A percentile compares a stretch with the other conserved stretches of the same genome.
Conservation (phyloP, 2,113 vertebrate genomes). For the Ciconia boyciana region DNA sequence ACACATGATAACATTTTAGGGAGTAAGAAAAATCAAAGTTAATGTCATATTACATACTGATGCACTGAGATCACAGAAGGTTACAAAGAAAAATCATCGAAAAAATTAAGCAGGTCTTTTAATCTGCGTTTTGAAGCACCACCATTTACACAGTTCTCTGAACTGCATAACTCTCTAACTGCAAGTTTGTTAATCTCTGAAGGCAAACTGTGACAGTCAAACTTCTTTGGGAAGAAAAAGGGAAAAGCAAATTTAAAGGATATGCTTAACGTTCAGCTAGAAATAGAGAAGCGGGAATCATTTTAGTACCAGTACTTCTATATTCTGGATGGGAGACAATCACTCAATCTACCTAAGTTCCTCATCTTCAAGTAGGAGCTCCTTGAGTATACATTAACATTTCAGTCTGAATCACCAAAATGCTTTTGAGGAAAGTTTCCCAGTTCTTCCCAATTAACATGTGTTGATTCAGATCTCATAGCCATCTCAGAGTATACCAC, state of each 20-base stretch:
- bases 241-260: neutral
- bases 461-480: neutral
- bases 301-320: neutral
- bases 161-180: neutral
- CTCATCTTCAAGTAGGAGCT: neutral
- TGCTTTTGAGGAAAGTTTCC: neutral
- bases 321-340: neutral
- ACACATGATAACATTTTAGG: neutral
- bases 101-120: neutral
- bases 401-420: neutral
- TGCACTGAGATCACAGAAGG: neutral
- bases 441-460: neutral
- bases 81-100: rapidly evolving
- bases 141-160: neutral
- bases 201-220: neutral
- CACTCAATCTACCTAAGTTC: neutral
- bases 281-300: neutral
- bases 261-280: neutral
- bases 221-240: neutral
- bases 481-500: neutral
- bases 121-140: neutral
- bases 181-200: neutral
- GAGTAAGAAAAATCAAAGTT: neutral
- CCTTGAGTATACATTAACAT: neutral
- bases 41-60: neutral